Percentiles rank a stretch among this genome's conserved stretches.
Evolutionary conservation across 2,113 vertebrate species (phyloP).

Genomic region (Apodemus sylvaticus): DNA sequence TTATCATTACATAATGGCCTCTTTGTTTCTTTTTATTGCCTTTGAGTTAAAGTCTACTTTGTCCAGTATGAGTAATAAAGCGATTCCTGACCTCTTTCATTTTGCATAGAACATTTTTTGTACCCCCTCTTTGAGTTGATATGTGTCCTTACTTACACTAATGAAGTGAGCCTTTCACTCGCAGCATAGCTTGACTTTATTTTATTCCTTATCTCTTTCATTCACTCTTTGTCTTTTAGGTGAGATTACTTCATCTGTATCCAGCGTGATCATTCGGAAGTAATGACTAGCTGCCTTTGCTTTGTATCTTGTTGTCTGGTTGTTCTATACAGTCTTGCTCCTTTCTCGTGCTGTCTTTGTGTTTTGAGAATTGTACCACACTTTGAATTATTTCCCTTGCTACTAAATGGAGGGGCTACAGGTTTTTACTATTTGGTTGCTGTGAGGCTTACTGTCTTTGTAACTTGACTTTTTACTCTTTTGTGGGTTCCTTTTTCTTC

Average conservation of each 20-base stretch:
- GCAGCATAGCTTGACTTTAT: neutral
- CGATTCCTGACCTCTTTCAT: neutral
- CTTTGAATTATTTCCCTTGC: neutral
- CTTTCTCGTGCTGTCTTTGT: neutral
- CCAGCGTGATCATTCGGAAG: neutral
- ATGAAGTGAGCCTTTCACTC: neutral
- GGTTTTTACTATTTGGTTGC: neutral
- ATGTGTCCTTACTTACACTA: neutral
- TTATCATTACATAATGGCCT: neutral
- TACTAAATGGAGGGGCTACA: neutral
- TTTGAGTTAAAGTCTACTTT: neutral
- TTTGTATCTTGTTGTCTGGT: neutral
- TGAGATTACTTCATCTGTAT: neutral
- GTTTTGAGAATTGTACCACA: neutral
- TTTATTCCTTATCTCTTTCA: neutral
- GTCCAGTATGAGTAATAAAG: neutral
- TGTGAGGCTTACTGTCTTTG: neutral
- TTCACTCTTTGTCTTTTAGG: neutral
- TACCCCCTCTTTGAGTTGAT: neutral
- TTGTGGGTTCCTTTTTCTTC: too few relatives aligned
- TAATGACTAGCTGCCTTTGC: neutral
- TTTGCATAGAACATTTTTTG: neutral
- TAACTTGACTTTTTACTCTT: too few relatives aligned
- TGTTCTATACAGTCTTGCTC: neutral
- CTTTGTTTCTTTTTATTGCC: neutral